Evolutionary conservation across 2,797 vertebrate genomes (phyloP), one percentile per base, ranked within the genome.

Genomic region (Syngnathus acus): DNA sequence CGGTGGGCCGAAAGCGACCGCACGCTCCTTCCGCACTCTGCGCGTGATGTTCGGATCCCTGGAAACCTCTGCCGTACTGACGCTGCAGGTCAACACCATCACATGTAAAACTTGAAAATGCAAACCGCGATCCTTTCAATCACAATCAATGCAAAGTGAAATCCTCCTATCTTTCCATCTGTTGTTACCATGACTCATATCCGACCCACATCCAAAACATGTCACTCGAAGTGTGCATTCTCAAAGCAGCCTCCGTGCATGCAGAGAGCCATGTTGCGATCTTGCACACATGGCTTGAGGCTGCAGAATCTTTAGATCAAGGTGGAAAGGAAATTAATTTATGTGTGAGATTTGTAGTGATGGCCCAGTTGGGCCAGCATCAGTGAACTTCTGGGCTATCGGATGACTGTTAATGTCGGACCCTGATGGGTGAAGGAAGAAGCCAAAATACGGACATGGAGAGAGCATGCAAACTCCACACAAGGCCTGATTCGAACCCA

Each of bases 11-110:
- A 45, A 62, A 32, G 38, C 39, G 60, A 62, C 9, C 39, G 5
- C 39, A 17, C 21, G 13, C 42, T 43, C 39, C 39, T 23, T 60
- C 32, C 3, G 9, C 23, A 23, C 42, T 45, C 42, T 26, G 43
- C 59, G 19, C 21, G 59, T 43, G 59, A 61, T 43, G 59, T 61
- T 42, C 80, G 45, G 71, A 66, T 75, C 71, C 43, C 61, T 1
- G 21, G 62, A 37, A 78, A 71, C 54, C 72, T 71, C 73, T 21
- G 39, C 39, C 59, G 4, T 32, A 32, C 32, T 32, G 9, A 62
- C 10, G 47, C 39, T 70, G 76, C 65, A 74, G 42, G 8, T 32
- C 32, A 32, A 32, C 32, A 32, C 32, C 4, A 47, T 13, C 5
- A 51, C 19, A 51, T 19, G n/a, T 6, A 51, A n/a, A 51, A 21